phyloP scores from a whole-genome alignment of 2,113 vertebrate species.

The Mus spicilegus region DNA sequence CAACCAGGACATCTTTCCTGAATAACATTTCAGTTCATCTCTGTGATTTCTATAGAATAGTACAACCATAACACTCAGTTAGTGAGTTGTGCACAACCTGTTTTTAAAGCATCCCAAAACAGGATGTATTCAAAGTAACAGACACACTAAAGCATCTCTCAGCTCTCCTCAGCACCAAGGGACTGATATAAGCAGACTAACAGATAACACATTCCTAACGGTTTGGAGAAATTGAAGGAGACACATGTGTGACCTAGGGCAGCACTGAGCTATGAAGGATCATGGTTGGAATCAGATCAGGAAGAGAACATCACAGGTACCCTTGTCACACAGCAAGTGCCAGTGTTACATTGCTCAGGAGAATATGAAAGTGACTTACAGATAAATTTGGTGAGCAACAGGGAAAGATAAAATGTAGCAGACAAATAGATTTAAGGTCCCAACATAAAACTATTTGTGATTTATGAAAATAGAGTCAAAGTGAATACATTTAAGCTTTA shows the following conservation, averaged over 20 bases:
- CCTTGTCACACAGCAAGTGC: rapidly evolving
- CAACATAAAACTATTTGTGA: background rate
- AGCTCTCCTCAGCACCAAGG: background rate
- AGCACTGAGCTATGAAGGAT: background rate
- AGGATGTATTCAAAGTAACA: background rate
- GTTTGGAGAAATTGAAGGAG: background rate
- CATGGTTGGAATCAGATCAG: background rate
- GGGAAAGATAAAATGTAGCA: background rate
- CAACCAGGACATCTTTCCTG: too few species aligned
- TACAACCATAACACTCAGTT: background rate
- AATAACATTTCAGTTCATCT: background rate
- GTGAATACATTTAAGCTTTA: background rate
- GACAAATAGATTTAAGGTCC: background rate
- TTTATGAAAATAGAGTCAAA: background rate
- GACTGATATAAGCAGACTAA: background rate
- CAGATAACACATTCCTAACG: rapidly evolving
- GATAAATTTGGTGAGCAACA: background rate
- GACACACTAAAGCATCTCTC: too few species aligned
- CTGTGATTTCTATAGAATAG: background rate
- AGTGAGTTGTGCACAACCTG: background rate
- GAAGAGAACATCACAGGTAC: background rate
- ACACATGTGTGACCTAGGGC: background rate
- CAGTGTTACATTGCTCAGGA: background rate
- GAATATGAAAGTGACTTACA: background rate
- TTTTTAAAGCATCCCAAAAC: background rate